A percentile compares a stretch with the other conserved stretches of the same genome.
These are phyloP conservation scores for Hybognathus amarus DNA, from an alignment of 2,797 vertebrate species.

Conservation along the genomic window DNA sequence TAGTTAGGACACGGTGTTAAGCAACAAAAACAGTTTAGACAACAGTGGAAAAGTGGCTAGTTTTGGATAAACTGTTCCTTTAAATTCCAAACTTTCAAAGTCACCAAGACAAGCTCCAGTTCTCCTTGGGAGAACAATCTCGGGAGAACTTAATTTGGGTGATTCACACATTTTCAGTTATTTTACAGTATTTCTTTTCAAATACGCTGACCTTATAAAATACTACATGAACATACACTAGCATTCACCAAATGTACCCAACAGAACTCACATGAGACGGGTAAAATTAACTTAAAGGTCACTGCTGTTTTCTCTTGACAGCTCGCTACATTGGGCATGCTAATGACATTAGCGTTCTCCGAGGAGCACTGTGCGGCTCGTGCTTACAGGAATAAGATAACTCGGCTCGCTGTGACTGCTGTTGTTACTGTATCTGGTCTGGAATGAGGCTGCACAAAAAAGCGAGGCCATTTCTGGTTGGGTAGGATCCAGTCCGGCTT, in stretches of 20 bases:
- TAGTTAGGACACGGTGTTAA: too few species aligned
- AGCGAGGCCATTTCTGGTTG: conserved; percentile 10
- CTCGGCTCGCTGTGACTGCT: conserved; percentile 9
- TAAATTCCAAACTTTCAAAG: not conserved
- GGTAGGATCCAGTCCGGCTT: not conserved
- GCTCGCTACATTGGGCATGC: conserved; percentile 46
- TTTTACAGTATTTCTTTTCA: conserved; percentile 17
- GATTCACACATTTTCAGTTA: conserved; percentile 13
- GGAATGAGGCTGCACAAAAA: conserved; percentile 20
- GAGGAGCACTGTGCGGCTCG: conserved; percentile 15
- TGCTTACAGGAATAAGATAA: conserved; percentile 39
- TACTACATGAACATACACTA: conserved; percentile 45
- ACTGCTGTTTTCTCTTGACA: conserved; percentile 44
- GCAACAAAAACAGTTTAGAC: not conserved
- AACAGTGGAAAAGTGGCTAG: not conserved
- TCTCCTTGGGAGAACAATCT: conserved; percentile 21
- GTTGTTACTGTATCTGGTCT: conserved; percentile 23
- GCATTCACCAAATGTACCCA: conserved; percentile 33
- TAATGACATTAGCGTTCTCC: conserved; percentile 50
- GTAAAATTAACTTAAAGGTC: conserved; percentile 54
- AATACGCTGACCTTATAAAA: conserved; percentile 45
- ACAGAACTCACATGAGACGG: conserved; percentile 36
- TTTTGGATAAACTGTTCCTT: not conserved
- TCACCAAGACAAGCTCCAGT: not conserved
- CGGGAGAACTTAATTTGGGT: conserved; percentile 1